phyloP scores from a whole-genome alignment of 1,140 invertebrate genomes.

The Popillia japonica region DNA sequence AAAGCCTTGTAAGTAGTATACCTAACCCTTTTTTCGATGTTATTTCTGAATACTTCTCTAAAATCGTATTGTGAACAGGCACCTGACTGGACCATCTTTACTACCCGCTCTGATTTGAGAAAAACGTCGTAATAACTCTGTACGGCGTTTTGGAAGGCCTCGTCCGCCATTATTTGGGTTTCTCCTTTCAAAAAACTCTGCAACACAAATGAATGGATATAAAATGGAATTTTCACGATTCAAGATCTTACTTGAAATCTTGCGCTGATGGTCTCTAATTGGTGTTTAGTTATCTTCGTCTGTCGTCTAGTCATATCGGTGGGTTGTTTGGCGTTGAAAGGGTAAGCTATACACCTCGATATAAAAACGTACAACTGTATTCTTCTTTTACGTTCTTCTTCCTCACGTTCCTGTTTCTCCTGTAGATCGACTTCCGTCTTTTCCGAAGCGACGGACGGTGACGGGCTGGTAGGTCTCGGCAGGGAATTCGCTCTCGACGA shows the following conservation, averaged over 20 bases:
- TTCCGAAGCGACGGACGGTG: conserved; percentile 82
- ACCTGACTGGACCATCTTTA: conserved; percentile 95
- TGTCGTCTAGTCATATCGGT: conserved; percentile 95
- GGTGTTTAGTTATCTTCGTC: conserved; percentile 94
- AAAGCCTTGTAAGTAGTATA: conserved; percentile 58
- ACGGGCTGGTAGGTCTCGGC: conserved; percentile 81
- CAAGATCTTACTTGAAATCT: conserved; percentile 82
- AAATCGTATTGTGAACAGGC: conserved; percentile 98
- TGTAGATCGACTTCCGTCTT: conserved; percentile 74
- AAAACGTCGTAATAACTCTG: conserved; percentile 98
- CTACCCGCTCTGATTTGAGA: conserved; percentile 93
- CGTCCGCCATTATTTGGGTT: conserved; percentile 97
- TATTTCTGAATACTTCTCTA: conserved; percentile 97
- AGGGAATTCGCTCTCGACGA: conserved; percentile 69
- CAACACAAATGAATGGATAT: conserved; percentile 43
- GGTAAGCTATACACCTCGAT: conserved; percentile 97
- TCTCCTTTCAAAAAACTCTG: conserved; percentile 93
- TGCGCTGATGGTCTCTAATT: conserved; percentile 93
- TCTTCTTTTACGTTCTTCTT: conserved; percentile 90
- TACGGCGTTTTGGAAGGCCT: conserved; percentile 98
- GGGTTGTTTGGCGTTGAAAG: conserved; percentile 99
- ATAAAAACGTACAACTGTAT: conserved; percentile 99
- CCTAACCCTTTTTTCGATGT: conserved; percentile 96
- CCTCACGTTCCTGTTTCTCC: conserved; percentile 88
- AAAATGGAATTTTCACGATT: background rate